Conservation (phyloP, 2,797 vertebrate genomes). For the Erithacus rubecula region DNA sequence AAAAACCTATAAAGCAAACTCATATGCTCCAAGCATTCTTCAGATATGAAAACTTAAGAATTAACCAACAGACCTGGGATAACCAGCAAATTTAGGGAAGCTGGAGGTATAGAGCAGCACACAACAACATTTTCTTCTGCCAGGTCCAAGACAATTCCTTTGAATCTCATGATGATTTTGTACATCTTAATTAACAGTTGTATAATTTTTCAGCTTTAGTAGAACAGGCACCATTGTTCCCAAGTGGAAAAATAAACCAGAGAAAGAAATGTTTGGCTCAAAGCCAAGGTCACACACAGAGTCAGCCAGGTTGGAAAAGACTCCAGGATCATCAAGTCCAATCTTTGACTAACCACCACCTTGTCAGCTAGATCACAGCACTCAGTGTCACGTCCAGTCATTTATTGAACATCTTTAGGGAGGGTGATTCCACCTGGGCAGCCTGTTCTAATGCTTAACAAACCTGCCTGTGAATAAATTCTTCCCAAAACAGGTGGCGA, state of each 20-base stretch:
- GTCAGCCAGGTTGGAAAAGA: background rate
- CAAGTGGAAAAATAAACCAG: background rate
- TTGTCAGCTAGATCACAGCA: background rate
- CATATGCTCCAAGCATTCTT: background rate
- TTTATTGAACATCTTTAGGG: background rate
- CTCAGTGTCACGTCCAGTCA: rapidly evolving
- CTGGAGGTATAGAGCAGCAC: background rate
- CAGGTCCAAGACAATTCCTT: background rate
- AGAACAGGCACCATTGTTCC: background rate
- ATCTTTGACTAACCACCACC: background rate
- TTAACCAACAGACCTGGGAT: background rate
- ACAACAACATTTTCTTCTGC: background rate
- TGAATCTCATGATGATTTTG: background rate
- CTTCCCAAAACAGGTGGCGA: background rate
- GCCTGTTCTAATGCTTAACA: rapidly evolving
- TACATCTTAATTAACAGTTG: background rate
- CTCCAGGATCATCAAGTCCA: background rate
- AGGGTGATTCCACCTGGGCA: background rate
- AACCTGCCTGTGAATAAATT: background rate
- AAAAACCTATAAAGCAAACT: background rate
- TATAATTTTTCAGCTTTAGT: background rate
- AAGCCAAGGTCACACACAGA: background rate
- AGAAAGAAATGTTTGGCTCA: background rate
- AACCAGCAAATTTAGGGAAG: background rate
- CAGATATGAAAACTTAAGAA: background rate